These are phyloP conservation scores for Batillaria attramentaria DNA, from an alignment of 1,140 invertebrate species.

Conservation along the genomic window DNA sequence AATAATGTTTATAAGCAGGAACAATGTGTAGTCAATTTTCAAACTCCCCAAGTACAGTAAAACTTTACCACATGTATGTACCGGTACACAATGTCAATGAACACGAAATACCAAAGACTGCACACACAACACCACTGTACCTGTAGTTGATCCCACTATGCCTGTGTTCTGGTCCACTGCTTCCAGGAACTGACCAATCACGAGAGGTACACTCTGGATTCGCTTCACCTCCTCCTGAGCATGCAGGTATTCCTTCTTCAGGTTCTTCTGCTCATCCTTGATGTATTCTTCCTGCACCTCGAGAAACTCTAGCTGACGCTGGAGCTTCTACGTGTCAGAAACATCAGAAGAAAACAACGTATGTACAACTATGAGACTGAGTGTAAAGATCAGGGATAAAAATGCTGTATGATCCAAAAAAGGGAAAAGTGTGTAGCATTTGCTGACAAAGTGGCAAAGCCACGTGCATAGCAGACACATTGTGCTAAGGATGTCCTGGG, in stretches of 20 bases:
- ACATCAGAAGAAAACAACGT: not conserved
- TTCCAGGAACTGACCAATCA: constrained; percentile 98
- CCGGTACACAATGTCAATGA: too few species aligned
- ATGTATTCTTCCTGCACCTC: constrained; percentile 99
- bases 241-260: constrained; percentile 98
- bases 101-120: too few species aligned
- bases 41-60: not conserved
- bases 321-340: constrained; percentile 86
- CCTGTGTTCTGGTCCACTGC: constrained; percentile 98
- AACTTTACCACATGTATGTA: not conserved
- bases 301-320: constrained; percentile 95
- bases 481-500: not conserved
- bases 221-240: constrained; percentile 98
- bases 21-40: not conserved
- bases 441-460: not conserved
- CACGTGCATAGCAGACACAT: not conserved
- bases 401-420: not conserved
- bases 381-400: not conserved
- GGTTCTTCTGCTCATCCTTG: constrained; percentile 97
- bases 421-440: not conserved
- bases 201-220: constrained; percentile 96
- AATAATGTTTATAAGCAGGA: not conserved
- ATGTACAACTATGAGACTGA: not conserved
- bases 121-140: too few species aligned
- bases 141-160: constrained; percentile 88